Evolutionary conservation across 30 jellyfish, hydroid and myxozoan species (phyloP).

Genomic region (Hydractinia echinata): DNA sequence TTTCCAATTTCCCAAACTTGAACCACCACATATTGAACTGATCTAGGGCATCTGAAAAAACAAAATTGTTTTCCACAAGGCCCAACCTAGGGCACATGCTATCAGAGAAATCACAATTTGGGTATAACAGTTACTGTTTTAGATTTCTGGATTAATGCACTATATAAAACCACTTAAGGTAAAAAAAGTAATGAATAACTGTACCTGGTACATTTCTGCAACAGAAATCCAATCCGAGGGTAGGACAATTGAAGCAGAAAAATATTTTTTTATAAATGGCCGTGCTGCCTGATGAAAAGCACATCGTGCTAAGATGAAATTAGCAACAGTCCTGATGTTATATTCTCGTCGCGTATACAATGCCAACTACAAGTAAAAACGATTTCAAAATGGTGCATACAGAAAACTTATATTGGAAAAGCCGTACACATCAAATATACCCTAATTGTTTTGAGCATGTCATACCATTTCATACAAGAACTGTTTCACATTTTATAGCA

Average conservation of each 20-base stretch:
- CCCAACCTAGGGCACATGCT: no score
- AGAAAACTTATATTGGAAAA: background rate
- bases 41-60: no score
- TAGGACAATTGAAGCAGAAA: slow-evolving; percentile 34
- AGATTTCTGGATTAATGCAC: background rate
- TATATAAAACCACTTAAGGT: background rate
- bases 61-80: no score
- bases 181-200: background rate
- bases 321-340: slow-evolving; percentile 58
- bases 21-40: no score
- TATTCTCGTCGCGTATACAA: slow-evolving; percentile 60
- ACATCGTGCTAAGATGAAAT: slow-evolving; percentile 64
- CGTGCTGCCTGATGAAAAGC: slow-evolving; percentile 61
- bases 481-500: no score
- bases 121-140: no score
- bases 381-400: background rate
- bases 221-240: slow-evolving; percentile 95
- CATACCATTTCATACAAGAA: no score
- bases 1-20: no score
- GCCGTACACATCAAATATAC: background rate
- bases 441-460: no score
- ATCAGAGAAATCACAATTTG: no score
- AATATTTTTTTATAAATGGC: slow-evolving; percentile 65
- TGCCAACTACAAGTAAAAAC: slow-evolving; percentile 42
- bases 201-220: slow-evolving; percentile 85